Conservation (phyloP, 2,797 vertebrate genomes). For the Sylvilagus floridanus region DNA sequence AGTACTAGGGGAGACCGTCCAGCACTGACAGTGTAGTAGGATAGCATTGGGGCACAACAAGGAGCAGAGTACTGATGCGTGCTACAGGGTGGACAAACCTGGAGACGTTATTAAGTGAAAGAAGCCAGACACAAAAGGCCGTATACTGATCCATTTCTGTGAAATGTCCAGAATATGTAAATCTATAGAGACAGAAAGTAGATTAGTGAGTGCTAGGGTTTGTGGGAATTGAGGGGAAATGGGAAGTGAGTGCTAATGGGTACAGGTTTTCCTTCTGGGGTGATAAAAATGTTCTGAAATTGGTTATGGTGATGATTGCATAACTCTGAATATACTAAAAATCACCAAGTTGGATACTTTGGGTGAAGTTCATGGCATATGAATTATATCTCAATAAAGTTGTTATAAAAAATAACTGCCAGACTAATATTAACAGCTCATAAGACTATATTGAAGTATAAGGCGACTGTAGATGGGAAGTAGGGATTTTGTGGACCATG, state of each 20-base stretch:
- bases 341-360: background rate
- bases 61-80: background rate
- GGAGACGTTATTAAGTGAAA: background rate
- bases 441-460: background rate
- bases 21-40: background rate
- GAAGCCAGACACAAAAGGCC: background rate
- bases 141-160: background rate
- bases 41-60: background rate
- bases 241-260: background rate
- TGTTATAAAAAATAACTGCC: background rate
- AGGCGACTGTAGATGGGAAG: background rate
- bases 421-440: background rate
- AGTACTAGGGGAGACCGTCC: too few species aligned
- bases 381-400: slow-evolving; percentile 22
- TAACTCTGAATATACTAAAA: background rate
- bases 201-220: background rate
- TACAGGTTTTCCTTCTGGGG: background rate
- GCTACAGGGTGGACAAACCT: background rate
- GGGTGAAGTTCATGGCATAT: background rate
- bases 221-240: background rate
- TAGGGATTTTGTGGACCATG: background rate
- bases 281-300: slow-evolving; percentile 34
- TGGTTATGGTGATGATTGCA: background rate
- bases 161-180: background rate
- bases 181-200: background rate